Evolutionary conservation across 1,140 invertebrate species (phyloP), one percentile per base, ranked within the genome.

Genomic region (Diprion similis): DNA sequence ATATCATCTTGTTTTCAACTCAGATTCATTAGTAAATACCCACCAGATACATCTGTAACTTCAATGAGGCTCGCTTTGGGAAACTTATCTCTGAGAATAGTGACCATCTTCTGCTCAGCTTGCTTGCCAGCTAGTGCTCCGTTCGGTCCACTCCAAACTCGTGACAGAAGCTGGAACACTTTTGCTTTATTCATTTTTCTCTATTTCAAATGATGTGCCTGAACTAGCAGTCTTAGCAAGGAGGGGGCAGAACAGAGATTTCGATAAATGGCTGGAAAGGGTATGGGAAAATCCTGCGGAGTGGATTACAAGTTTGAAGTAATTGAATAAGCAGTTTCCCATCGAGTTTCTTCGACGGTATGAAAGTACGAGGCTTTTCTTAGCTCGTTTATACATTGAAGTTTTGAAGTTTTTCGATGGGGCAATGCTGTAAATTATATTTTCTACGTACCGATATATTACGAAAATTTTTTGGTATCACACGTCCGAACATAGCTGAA

Each of bases 1-100:
- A 37, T 37, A 37, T 37, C 6, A 37, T 37, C 24, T 6, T 37
- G 2, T 37, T 37, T 37, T 37, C 6, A 37, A 37, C 1, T 37
- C 24, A 37, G 24, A 37, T 37, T 37, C 24, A 37, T 37, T 37
- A 6, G 24, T 59, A 6, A 0, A 72, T 72, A 70, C 48, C 75
- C 79, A 83, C 89, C 93, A 75, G 94, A 95, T 46, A 95, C 92
- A 85, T 95, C 94, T 68, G 90, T 88, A 1, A 95, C 92, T 84
- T 92, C 89, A 66, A 95, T 90, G 73, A 88, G 84, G 51, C 91
- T 89, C 47, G 94, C 93, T 70, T 90, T 89, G 1, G 93, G 93
- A 84, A 94, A 91, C 66, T 88, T 87, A 66, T 85, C 84, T 74
- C 84, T 88, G 66, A 93, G 81, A n/a, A 89, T 86, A 18, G 81